Evolutionary conservation across 1,140 invertebrate species (phyloP).

Genomic region (Lepidurus couesii): DNA sequence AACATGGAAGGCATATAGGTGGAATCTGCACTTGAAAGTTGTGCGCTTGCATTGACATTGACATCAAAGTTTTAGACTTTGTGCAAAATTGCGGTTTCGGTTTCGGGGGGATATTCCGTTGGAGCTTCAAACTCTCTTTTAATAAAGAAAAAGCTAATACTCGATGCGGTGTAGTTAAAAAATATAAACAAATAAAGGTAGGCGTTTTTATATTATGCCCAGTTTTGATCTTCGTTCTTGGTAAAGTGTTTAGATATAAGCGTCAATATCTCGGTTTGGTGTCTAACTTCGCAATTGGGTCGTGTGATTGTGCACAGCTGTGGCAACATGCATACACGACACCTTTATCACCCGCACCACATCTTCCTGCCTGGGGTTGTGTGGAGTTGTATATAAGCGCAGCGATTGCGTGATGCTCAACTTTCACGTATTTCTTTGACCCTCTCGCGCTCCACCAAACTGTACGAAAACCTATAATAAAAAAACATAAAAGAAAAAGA

Average conservation of each 20-base stretch:
- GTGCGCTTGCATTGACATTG: no score
- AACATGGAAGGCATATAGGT: no score
- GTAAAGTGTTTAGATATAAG: background rate
- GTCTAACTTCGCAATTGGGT: slow-evolving; percentile 18
- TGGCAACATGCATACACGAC: slow-evolving; percentile 18
- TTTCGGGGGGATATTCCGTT: no score
- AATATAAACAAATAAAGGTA: no score
- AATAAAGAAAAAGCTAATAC: no score
- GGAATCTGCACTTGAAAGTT: no score
- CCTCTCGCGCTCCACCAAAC: background rate
- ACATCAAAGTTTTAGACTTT: no score
- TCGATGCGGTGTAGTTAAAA: no score
- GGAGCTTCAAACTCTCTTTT: no score
- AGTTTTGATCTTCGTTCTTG: no score
- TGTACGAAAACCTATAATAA: slow-evolving; percentile 3
- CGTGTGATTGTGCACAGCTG: slow-evolving; percentile 20
- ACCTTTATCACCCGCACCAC: slow-evolving; percentile 14
- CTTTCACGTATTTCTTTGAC: slow-evolving; percentile 16
- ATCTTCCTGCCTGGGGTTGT: background rate
- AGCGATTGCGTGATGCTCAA: slow-evolving; percentile 21
- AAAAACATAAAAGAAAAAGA: slow-evolving; percentile 10
- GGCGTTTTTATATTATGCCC: no score
- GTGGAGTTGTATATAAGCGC: background rate
- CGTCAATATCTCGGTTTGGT: background rate
- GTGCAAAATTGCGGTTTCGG: no score